Base-by-base conservation (phyloP, 2,888 invertebrate species). In the Melolontha melolontha region DNA sequence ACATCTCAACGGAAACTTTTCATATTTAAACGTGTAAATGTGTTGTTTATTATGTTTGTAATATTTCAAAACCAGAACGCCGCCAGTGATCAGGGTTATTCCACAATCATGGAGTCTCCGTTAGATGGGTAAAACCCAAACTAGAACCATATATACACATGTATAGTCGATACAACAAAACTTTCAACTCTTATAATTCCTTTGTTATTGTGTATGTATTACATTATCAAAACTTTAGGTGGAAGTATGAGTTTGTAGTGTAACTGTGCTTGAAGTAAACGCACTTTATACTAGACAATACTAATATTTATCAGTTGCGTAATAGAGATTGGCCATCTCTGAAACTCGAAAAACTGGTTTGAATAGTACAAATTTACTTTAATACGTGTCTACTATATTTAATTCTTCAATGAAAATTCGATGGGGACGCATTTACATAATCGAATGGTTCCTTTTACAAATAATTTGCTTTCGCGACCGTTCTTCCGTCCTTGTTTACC, bases 121-220 rank as follows among this genome's bases (percentile, higher is more conserved):
- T 64, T 64, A 64, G 29, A 42, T 64, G 52, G 64, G 64, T 54
- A 64, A 64, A 64, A 64, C 64, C 64, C 64, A 64, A 22, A 34
- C 34, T n/a, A n/a, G 34, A 8, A 8, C 34, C 34, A 34, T 34
- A 34, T 34, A 34, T 6, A 6, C 7, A 34, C 22, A 49, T 62
- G 22, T 5, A 22, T 49, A 4, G 16, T 17, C 17, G 16, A 42
- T 42, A 2, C 41, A 42, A n/a, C 42, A 14, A 4, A 2, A 1
- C 2, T n/a, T 40, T 41, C 12, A 57, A 57, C 57, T 57, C 27
- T 27, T 42, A 47, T 29, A 12, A 34, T 34, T 49, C 22, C 40
- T 47, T 12, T 27, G 42, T 62, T 62, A 47, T 34, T 47, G 44
- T 14, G n/a, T n/a, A n/a, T n/a, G n/a, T n/a, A n/a, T n/a, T n/a